Evolutionary conservation across 1,140 invertebrate species (phyloP).

Genomic region (Ladona fulva): DNA sequence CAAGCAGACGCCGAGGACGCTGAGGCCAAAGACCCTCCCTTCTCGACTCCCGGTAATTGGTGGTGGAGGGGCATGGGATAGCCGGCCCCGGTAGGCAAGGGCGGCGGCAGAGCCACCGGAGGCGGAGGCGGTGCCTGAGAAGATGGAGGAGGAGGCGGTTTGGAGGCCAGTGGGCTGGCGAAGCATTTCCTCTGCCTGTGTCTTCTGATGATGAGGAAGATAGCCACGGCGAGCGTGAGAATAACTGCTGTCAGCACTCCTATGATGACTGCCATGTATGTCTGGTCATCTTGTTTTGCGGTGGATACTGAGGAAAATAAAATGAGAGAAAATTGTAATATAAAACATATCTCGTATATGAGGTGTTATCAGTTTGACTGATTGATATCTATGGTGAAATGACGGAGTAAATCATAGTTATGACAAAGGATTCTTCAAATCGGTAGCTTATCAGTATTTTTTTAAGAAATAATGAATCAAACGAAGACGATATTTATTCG

Average conservation of each 20-base stretch:
- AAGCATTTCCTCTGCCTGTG: constrained; percentile 69
- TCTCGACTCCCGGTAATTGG: constrained; percentile 40
- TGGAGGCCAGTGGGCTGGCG: constrained; percentile 59
- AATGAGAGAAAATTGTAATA: no score
- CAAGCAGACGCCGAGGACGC: constrained; percentile 20
- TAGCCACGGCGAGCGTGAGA: constrained; percentile 58
- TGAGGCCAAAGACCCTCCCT: background rate
- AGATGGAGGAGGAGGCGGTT: constrained; percentile 30
- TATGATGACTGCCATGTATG: constrained; percentile 72
- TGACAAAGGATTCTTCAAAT: no score
- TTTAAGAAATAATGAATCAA: no score
- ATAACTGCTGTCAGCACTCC: constrained; percentile 70
- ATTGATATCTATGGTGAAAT: no score
- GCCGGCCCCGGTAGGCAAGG: constrained; percentile 43
- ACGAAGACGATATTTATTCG: no score
- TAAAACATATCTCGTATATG: no score
- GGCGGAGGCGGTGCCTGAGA: constrained; percentile 34
- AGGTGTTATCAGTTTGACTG: no score
- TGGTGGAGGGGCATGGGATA: constrained; percentile 52
- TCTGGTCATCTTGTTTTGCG: constrained; percentile 58
- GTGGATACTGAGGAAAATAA: constrained; percentile 46
- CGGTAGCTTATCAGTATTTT: no score
- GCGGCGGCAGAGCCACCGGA: constrained; percentile 39
- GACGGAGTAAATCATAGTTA: no score
- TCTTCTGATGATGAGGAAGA: constrained; percentile 67